Base-by-base conservation (phyloP, 2,113 vertebrate species). In the Arothron firmamentum region DNA sequence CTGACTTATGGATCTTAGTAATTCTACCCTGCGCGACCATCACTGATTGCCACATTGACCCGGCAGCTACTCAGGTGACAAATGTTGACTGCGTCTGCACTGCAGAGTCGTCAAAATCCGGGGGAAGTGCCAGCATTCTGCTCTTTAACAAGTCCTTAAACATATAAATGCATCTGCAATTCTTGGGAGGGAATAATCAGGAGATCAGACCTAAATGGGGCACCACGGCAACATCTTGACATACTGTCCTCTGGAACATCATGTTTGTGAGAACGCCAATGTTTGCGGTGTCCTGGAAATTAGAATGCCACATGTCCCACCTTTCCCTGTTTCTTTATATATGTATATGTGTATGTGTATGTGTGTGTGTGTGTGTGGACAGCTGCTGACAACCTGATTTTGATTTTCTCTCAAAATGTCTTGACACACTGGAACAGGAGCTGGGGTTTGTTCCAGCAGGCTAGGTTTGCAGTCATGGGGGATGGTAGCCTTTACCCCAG, bases 381-480 rank as follows among this genome's bases (percentile, higher is more conserved):
- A 58, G 58, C 51, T 48, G 31, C 53, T 61, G 59, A 34, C 69
- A 70, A 38, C 45, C 23, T 48, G 63, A 68, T 51, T 78, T 85
- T 56, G n/a, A 77, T 84, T 78, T 72, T 23, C 79, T 68, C 78
- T 67, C 62, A 62, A 72, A 72, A 76, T 62, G 82, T 64, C 74
- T 81, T 51, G 67, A 45, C 52, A 70, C 64, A 46, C 17, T 1
- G 15, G 45, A 47, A n/a, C 7, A 47, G 15, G 45, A 74, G 75
- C 69, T 71, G 77, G 83, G 82, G 83, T 86, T 72, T 79, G 62
- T 77, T 85, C 71, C 79, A 85, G 80, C 76, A 72, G 70, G 82
- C 69, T 64, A 65, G 72, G 67, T 72, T 85, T 82, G 82, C 79
- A 81, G 83, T 71, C 76, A 84, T 83, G 85, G 85, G 86, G 86